Base-by-base conservation (phyloP, 2,113 vertebrate genomes). In the Rhipidura dahli region DNA sequence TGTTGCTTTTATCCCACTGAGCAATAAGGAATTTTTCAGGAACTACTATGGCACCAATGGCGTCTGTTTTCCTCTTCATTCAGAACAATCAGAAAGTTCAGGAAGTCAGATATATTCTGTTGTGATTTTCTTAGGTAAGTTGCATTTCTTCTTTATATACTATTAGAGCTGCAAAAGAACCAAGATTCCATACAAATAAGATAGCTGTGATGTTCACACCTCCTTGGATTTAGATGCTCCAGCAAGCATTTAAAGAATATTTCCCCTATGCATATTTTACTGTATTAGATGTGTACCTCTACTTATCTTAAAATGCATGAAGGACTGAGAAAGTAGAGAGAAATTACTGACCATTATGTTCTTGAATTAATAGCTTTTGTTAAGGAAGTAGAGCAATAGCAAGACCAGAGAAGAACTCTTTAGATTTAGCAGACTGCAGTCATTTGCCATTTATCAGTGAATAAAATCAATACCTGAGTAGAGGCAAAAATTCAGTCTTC, bases 41-140 rank as follows among this genome's bases (percentile, higher is more conserved):
- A 99, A 99, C 96, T 99, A 99, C 96, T 99, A 99, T 64, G 99
- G 99, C 49, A 99, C 98, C 86, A 99, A 99, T 15, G 99, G 99
- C 3, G 99, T 99, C 69, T 99, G 99, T 89, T 99, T 99, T 79
- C 99, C 99, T 44, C 97, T 99, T 95, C 99, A 99, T 75, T 99
- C 99, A 18, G 99, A 99, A 94, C 99, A 99, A 84, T 97, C 98
- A 19, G 99, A 99, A 98, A 99, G 98, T 11, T 94, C 94, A 6
- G 99, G 98, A 98, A 99, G 99, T 66, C 99, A 99, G 90, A 98
- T 99, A 94, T 99, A 99, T 96, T 99, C 99, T 82, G 99, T 99
- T 63, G 96, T 98, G 70, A 99, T 99, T 96, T 99, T 99, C 96
- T 98, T 99, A 61, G 99, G 99, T 99, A 96, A 98, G 99, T 93